Evolutionary conservation across 1,140 invertebrate species (phyloP).

Genomic region (Nymphalis io): DNA sequence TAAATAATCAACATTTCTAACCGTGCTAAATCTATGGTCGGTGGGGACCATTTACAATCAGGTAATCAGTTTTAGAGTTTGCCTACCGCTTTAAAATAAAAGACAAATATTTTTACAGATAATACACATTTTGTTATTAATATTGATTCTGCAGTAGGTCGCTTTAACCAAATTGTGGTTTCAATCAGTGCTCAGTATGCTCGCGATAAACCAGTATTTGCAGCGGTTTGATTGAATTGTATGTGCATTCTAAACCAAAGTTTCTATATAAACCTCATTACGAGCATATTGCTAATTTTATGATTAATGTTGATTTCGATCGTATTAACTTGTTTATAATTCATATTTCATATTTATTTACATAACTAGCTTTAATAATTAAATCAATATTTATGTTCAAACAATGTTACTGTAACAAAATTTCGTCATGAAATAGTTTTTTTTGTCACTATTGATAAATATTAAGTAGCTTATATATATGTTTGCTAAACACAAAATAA

Average conservation of each 20-base stretch:
- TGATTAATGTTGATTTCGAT: background rate
- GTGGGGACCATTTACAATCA: too few relatives aligned
- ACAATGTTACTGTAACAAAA: too few relatives aligned
- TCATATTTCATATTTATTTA: background rate
- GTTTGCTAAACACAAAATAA: too few relatives aligned
- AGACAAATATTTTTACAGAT: background rate
- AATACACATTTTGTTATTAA: background rate
- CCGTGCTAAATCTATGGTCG: too few relatives aligned
- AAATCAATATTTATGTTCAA: too few relatives aligned
- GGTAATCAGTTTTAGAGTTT: background rate
- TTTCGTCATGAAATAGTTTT: too few relatives aligned
- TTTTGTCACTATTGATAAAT: too few relatives aligned
- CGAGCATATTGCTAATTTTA: background rate
- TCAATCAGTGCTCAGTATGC: slow-evolving; percentile 9
- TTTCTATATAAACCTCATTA: slow-evolving; percentile 1
- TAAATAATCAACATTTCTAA: too few relatives aligned
- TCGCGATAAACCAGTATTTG: slow-evolving; percentile 7
- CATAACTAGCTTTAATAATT: too few relatives aligned
- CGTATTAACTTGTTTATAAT: background rate
- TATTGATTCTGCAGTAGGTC: background rate
- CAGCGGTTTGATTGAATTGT: slow-evolving; percentile 9
- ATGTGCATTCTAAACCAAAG: background rate
- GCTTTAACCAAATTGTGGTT: slow-evolving; percentile 11
- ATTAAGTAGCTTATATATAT: too few relatives aligned
- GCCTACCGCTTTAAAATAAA: background rate